A percentile compares a stretch with the other conserved stretches of the same genome.
These are phyloP conservation scores for Himalopsyche japonica DNA, from an alignment of 2,888 invertebrate species.

Conservation along the genomic window DNA sequence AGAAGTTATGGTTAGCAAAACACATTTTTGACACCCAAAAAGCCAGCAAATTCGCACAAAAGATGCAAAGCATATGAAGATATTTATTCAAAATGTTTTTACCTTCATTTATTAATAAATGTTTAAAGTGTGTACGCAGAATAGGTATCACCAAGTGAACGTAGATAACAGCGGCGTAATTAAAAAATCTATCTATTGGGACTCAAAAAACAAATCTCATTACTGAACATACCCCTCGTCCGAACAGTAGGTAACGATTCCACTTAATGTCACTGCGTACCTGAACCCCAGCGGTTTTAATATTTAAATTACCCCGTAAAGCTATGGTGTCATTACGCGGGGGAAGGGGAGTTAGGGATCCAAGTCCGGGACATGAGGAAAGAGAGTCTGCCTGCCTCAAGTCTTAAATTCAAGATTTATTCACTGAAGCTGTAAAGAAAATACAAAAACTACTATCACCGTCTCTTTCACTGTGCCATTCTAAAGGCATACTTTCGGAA, in stretches of 20 bases:
- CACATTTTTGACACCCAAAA: too few species aligned
- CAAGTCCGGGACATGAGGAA: not conserved
- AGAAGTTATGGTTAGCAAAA: too few species aligned
- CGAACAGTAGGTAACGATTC: constrained; percentile 4
- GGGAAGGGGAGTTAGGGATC: not conserved
- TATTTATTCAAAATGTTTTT: too few species aligned
- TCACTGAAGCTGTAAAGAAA: not conserved
- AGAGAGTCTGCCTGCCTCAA: not conserved
- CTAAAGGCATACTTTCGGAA: not conserved
- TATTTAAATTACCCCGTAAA: constrained; percentile 30
- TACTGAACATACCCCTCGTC: not conserved
- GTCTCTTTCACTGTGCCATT: not conserved
- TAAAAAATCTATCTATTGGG: not conserved
- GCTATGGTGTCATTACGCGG: constrained; percentile 25
- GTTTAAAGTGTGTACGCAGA: too few species aligned
- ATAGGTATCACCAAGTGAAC: not conserved
- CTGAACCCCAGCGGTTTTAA: constrained; percentile 14
- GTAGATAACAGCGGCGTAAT: not conserved
- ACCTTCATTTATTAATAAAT: too few species aligned
- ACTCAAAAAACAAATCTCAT: not conserved
- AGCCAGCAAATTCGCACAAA: too few species aligned
- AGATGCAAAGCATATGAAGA: too few species aligned
- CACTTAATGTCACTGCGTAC: constrained; percentile 7
- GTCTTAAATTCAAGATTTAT: not conserved
- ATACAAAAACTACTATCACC: not conserved